These are phyloP conservation scores for Champsocephalus gunnari DNA, from an alignment of 2,797 vertebrate genomes.

Conservation along the genomic window DNA sequence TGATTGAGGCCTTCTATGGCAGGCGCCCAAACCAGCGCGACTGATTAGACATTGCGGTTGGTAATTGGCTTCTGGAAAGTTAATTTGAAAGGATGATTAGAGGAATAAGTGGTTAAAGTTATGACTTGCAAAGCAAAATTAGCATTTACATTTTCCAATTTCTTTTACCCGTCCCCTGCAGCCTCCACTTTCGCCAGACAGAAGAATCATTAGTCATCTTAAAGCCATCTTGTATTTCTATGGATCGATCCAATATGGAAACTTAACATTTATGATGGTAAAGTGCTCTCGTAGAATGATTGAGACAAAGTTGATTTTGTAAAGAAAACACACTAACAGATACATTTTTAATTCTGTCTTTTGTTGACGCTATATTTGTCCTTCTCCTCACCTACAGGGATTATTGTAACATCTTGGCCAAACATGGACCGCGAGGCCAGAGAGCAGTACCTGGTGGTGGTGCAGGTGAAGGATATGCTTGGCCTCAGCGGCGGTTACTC, in stretches of 20 bases:
- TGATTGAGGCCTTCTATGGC: too few relatives aligned
- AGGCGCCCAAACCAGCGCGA: neutral
- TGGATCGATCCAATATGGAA: conserved; percentile 32
- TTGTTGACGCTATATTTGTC: neutral
- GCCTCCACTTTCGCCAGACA: conserved; percentile 28
- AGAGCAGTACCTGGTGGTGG: conserved; percentile 90
- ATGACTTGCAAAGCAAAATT: conserved; percentile 1
- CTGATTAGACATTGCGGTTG: neutral
- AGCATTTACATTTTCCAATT: conserved; percentile 8
- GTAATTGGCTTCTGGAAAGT: neutral
- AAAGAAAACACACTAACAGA: conserved; percentile 22
- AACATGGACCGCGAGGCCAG: conserved; percentile 93
- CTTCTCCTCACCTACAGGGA: conserved; percentile 68
- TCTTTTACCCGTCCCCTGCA: conserved; percentile 24
- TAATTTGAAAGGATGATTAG: neutral
- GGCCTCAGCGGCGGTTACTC: conserved; percentile 89
- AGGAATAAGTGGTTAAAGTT: conserved; percentile 4
- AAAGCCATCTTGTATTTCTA: conserved; percentile 37
- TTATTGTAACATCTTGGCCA: conserved; percentile 83
- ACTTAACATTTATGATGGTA: conserved; percentile 18
- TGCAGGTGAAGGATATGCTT: conserved; percentile 95
- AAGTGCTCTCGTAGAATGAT: neutral
- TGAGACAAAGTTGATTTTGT: conserved; percentile 31
- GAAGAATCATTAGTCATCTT: conserved; percentile 32
- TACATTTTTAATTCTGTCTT: neutral